Evolutionary conservation across 2,888 invertebrate genomes (phyloP).

Genomic region (Plagodis pulveraria): DNA sequence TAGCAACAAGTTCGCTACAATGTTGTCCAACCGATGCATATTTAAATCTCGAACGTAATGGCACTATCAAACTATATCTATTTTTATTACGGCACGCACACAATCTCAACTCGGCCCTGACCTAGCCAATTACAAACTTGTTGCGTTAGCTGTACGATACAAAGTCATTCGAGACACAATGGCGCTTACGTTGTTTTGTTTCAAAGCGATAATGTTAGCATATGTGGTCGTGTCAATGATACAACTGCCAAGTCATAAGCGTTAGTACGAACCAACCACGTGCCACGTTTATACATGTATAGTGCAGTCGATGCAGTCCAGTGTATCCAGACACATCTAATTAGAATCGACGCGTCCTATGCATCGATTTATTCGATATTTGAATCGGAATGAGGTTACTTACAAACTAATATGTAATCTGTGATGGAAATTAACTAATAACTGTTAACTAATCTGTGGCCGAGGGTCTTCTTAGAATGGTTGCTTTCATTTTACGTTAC

Average conservation of each 20-base stretch:
- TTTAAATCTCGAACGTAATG: conserved; percentile 64
- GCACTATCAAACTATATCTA: conserved; percentile 58
- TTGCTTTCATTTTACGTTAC: conserved; percentile 25
- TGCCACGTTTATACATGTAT: conserved; percentile 54
- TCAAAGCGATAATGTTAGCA: conserved; percentile 24
- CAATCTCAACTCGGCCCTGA: conserved; percentile 20
- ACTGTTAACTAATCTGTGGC: conserved; percentile 17
- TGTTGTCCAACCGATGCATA: conserved; percentile 61
- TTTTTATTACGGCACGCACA: conserved; percentile 55
- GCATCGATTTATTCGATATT: too few species aligned
- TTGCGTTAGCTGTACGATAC: conserved; percentile 24
- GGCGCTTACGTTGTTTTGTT: conserved; percentile 37
- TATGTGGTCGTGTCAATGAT: conserved; percentile 52
- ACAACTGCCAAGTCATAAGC: conserved; percentile 63
- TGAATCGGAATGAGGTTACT: too few species aligned
- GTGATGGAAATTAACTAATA: not conserved
- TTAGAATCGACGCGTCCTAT: conserved; percentile 17
- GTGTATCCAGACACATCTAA: conserved; percentile 45
- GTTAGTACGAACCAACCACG: conserved; percentile 61
- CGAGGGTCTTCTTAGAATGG: conserved; percentile 38
- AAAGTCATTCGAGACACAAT: conserved; percentile 29
- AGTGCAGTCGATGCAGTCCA: conserved; percentile 39
- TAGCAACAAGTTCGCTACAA: conserved; percentile 62
- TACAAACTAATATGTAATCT: too few species aligned
- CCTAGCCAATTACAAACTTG: conserved; percentile 35